These are phyloP conservation scores for Agrotis ipsilon DNA, from an alignment of 2,888 invertebrate genomes.

Conservation along the genomic window DNA sequence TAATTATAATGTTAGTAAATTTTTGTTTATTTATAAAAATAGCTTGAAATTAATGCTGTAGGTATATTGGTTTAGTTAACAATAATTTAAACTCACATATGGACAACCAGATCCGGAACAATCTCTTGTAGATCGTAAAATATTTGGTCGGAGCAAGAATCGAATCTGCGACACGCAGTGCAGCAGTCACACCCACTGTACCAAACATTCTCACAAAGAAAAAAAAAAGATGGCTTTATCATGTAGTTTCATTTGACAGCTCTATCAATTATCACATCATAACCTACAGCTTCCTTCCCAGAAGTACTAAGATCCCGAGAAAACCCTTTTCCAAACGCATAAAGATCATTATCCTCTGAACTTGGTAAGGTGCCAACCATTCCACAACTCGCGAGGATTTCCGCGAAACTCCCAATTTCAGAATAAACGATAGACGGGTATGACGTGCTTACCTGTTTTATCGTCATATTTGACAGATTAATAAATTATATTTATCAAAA, in stretches of 20 bases:
- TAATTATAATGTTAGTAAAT: too few species aligned
- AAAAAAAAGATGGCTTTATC: too few species aligned
- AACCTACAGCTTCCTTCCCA: slow-evolving; percentile 29
- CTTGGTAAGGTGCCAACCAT: slow-evolving; percentile 52
- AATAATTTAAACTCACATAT: too few species aligned
- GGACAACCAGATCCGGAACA: too few species aligned
- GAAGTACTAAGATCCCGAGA: slow-evolving; percentile 44
- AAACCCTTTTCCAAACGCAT: slow-evolving; percentile 34
- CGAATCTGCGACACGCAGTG: too few species aligned
- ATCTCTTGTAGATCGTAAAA: too few species aligned
- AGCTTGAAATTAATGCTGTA: too few species aligned
- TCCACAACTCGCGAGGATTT: slow-evolving; percentile 26
- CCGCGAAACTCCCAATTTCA: slow-evolving; percentile 48
- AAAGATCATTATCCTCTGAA: slow-evolving; percentile 43
- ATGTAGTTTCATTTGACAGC: slow-evolving; percentile 11
- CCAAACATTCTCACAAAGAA: too few species aligned
- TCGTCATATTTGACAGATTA: slow-evolving; percentile 17
- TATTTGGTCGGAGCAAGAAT: too few species aligned
- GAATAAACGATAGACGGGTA: slow-evolving; percentile 31
- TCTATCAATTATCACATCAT: slow-evolving; percentile 10
- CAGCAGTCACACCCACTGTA: too few species aligned
- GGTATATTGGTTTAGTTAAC: too few species aligned
- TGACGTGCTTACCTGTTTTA: slow-evolving; percentile 43
- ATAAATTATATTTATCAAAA: slow-evolving; percentile 29
- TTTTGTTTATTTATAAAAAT: too few species aligned